A percentile compares a stretch with the other conserved stretches of the same genome.
These are phyloP conservation scores for Troides oblongomaculatus DNA, from an alignment of 2,888 invertebrate genomes.

Conservation along the genomic window DNA sequence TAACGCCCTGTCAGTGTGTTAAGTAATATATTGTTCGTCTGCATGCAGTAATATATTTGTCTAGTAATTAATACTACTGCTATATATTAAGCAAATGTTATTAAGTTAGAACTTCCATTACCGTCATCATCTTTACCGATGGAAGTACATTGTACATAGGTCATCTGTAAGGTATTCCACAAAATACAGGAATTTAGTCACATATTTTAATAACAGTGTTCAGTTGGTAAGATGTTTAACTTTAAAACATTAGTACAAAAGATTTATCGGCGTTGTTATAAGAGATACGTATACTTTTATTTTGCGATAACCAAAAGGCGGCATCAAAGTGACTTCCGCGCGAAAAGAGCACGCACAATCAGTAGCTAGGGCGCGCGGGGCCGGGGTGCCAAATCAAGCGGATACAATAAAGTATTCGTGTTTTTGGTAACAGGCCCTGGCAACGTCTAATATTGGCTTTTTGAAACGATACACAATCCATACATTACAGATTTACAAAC, in stretches of 20 bases:
- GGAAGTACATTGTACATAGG: no score
- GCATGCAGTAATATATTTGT: no score
- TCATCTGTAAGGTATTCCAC: no score
- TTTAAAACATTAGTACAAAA: slow-evolving; percentile 7
- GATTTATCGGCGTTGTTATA: slow-evolving; percentile 7
- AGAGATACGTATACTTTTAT: slow-evolving; percentile 26
- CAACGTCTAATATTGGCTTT: slow-evolving; percentile 33
- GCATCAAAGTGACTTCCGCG: slow-evolving; percentile 55
- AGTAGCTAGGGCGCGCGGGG: slow-evolving; percentile 35
- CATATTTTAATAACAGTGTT: neutral
- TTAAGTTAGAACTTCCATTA: no score
- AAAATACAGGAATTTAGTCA: neutral
- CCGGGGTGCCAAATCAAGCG: slow-evolving; percentile 51
- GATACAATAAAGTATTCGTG: slow-evolving; percentile 44
- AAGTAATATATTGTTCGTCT: no score
- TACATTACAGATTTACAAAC: neutral
- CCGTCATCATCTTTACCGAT: no score
- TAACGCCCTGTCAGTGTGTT: no score
- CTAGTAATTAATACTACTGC: no score
- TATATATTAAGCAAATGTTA: no score
- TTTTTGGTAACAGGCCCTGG: slow-evolving; percentile 37
- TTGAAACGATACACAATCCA: slow-evolving; percentile 24
- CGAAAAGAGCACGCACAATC: slow-evolving; percentile 50
- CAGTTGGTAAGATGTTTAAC: neutral
- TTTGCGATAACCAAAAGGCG: slow-evolving; percentile 46